Base-by-base conservation (phyloP, 2,888 invertebrate genomes). In the Elmis aenea region DNA sequence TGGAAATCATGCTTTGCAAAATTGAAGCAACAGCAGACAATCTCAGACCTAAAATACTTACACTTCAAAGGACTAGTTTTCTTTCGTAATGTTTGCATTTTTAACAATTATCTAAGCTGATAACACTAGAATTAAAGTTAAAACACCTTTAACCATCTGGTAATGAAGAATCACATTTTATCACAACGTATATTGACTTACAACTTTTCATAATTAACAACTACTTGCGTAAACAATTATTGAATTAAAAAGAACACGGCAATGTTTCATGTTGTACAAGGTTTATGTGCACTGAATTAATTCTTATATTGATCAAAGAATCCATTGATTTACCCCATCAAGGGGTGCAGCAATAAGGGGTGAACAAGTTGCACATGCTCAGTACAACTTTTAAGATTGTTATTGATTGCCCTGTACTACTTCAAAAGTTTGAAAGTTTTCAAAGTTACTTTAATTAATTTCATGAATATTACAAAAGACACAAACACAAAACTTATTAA, bases 31-130 rank as follows among this genome's bases (percentile, higher is more conserved):
- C n/a, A n/a, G n/a, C n/a, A n/a, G n/a, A n/a, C n/a, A n/a, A n/a
- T 6, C 18, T 18, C 18, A 6, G 5, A 18, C 8, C 5, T 20
- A 26, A 25, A 30, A 26, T 69, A 88, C 89, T 90, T 77, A 90
- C 90, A 89, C 81, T 91, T 90, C 74, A 87, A 83, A 68, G 90
- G 90, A 75, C 90, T 90, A 67, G 88, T 89, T 79, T 87, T 88
- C 77, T 90, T 89, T 69, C 91, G 78, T 71, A 91, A 77, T 64
- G 90, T 90, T 83, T 91, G 90, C 90, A 91, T 90, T 46, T 51
- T 61, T 26, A 28, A 30, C 9, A 30, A 26, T 18, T 18, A 23
- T 20, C 8, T 34, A 39, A 18, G 33, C 24, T 31, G 28, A 26
- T 23, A 24, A 31, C 40, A 41, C 43, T 46, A 39, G 27, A 32